Evolutionary conservation across 2,888 invertebrate genomes (phyloP).

Genomic region (Cynaeus angustus): DNA sequence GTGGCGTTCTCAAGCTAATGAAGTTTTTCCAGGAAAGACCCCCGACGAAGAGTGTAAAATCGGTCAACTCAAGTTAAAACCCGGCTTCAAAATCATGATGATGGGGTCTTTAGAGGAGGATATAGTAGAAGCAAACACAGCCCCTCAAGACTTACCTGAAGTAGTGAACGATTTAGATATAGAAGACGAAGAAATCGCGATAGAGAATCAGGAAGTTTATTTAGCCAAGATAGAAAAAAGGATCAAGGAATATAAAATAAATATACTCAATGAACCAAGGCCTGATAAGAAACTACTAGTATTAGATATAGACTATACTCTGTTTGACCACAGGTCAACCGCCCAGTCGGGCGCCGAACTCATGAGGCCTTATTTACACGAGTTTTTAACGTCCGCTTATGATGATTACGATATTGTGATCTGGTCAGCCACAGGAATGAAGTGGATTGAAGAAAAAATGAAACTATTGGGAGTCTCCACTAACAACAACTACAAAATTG

Average conservation of each 20-base stretch:
- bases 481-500: constrained; percentile 90
- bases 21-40: constrained; percentile 81
- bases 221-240: constrained; percentile 88
- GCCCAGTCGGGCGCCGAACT: constrained; percentile 90
- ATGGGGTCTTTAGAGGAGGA: constrained; percentile 96
- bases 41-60: constrained; percentile 87
- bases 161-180: constrained; percentile 95
- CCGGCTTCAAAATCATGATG: constrained; percentile 95
- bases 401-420: constrained; percentile 96
- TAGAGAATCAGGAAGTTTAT: constrained; percentile 81
- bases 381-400: constrained; percentile 91
- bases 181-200: constrained; percentile 86
- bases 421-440: constrained; percentile 99
- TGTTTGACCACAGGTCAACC: constrained; percentile 95
- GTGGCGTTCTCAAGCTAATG: not conserved
- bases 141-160: constrained; percentile 88
- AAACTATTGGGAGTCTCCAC: constrained; percentile 88
- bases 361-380: constrained; percentile 96
- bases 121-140: constrained; percentile 86
- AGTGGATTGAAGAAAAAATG: constrained; percentile 99
- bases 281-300: constrained; percentile 92
- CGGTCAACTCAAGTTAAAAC: constrained; percentile 85
- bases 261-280: constrained; percentile 86
- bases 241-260: constrained; percentile 88
- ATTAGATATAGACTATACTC: constrained; percentile 95